Evolutionary conservation across 2,888 invertebrate species (phyloP).

Genomic region (Harpalus rufipes): DNA sequence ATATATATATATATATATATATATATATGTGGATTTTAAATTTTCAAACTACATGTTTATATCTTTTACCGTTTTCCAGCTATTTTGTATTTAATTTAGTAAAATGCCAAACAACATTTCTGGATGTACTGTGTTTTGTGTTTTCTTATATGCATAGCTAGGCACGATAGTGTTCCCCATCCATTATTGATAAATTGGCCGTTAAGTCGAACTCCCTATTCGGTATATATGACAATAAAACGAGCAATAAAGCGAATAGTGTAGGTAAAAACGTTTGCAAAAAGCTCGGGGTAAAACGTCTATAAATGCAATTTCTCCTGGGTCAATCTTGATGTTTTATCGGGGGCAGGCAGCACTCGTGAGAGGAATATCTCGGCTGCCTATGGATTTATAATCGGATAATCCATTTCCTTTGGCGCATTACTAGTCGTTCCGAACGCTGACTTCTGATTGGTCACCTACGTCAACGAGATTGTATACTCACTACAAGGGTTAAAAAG

Average conservation of each 20-base stretch:
- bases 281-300: slow-evolving; percentile 68
- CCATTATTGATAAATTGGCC: slow-evolving; percentile 19
- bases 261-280: slow-evolving; percentile 43
- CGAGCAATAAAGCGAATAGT: slow-evolving; percentile 60
- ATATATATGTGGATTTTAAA: too few species aligned
- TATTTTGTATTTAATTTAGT: too few species aligned
- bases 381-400: slow-evolving; percentile 65
- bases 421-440: slow-evolving; percentile 22
- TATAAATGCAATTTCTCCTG: slow-evolving; percentile 70
- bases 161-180: too few species aligned
- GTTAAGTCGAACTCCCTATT: background rate
- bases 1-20: too few species aligned
- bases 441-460: background rate
- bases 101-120: too few species aligned
- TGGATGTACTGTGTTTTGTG: too few species aligned
- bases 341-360: slow-evolving; percentile 49
- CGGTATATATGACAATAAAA: slow-evolving; percentile 42
- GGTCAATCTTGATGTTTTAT: slow-evolving; percentile 69
- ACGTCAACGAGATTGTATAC: background rate
- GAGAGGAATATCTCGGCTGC: slow-evolving; percentile 56
- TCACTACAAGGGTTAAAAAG: background rate
- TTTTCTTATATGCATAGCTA: too few species aligned
- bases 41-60: too few species aligned
- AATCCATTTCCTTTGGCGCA: slow-evolving; percentile 58
- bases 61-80: too few species aligned